Evolutionary conservation across 2,888 invertebrate genomes (phyloP).

Genomic region (Pandemis cinnamomeana): DNA sequence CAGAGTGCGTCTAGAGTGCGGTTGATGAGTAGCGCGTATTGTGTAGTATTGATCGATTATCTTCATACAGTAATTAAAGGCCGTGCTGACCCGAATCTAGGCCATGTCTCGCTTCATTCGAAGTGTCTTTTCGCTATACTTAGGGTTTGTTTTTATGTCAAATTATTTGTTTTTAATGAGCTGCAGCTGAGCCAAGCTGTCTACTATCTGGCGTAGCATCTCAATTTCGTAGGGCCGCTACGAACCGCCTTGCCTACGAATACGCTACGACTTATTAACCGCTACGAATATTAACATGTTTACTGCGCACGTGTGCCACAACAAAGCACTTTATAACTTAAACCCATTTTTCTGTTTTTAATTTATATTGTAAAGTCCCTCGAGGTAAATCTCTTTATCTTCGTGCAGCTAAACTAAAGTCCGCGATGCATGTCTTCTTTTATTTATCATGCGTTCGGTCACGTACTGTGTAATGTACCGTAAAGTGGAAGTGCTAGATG

Average conservation of each 20-base stretch:
- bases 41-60: no score
- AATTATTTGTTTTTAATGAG: not conserved
- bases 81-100: no score
- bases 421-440: conserved; percentile 14
- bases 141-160: no score
- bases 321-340: not conserved
- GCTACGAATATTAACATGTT: conserved; percentile 16
- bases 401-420: not conserved
- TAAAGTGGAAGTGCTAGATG: conserved; percentile 32
- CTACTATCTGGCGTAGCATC: not conserved
- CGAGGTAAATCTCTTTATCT: not conserved
- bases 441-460: conserved; percentile 34
- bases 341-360: not conserved
- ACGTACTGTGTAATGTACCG: conserved; percentile 31
- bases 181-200: not conserved
- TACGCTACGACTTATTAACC: conserved; percentile 9
- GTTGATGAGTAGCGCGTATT: no score
- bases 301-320: not conserved
- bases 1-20: not conserved
- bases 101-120: no score
- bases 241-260: not conserved
- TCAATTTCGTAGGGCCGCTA: conserved; percentile 9
- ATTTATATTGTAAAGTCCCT: not conserved
- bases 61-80: no score
- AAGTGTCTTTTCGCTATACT: no score